Conservation (phyloP, 2,888 invertebrate species). For the Apamea monoglypha region DNA sequence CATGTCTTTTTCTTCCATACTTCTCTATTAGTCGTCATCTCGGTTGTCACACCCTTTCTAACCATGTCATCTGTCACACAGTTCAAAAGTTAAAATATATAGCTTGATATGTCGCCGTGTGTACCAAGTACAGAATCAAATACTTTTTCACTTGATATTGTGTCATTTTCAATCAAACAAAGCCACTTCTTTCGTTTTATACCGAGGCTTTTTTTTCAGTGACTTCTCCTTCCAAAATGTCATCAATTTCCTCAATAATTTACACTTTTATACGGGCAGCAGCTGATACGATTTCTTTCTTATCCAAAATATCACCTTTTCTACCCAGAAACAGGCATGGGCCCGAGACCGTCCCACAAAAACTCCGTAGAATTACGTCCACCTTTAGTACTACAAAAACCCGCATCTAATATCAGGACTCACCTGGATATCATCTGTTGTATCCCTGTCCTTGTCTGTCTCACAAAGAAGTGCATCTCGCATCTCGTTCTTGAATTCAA, state of each 20-base stretch:
- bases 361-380: conserved; percentile 43
- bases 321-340: conserved; percentile 11
- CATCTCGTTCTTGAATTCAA: conserved; percentile 44
- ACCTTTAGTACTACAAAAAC: conserved; percentile 52
- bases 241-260: conserved; percentile 1
- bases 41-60: no score
- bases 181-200: not conserved
- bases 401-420: conserved; percentile 48
- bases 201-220: not conserved
- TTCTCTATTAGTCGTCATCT: no score
- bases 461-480: conserved; percentile 26
- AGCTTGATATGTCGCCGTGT: not conserved
- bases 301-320: conserved; percentile 18
- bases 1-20: no score
- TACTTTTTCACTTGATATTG: not conserved
- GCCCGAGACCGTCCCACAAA: conserved; percentile 26
- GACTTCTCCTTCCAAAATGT: not conserved
- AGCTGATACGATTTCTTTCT: conserved; percentile 19
- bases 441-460: conserved; percentile 33
- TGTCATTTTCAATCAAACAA: not conserved
- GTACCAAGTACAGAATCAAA: not conserved
- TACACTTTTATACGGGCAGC: conserved; percentile 32
- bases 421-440: conserved; percentile 65
- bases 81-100: no score
- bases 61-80: no score